Percentiles rank a stretch among this genome's conserved stretches.
These are phyloP conservation scores for Sisor rabdophorus DNA, from an alignment of 2,113 vertebrate species.

Conservation along the genomic window DNA sequence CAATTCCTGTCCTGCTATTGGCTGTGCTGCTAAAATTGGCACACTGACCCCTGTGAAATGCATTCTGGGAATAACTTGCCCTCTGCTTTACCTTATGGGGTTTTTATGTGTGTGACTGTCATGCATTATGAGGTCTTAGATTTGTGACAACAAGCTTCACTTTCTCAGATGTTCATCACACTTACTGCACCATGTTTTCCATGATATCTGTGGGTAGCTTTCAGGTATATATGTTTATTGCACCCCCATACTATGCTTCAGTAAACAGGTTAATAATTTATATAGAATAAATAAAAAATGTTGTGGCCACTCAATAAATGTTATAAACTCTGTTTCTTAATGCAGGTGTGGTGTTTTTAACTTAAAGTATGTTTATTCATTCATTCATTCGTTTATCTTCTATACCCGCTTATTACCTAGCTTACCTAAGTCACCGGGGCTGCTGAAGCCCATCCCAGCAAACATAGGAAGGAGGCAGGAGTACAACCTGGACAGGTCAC, in stretches of 20 bases:
- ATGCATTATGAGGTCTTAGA: constrained; percentile 32
- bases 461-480: no score
- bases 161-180: constrained; percentile 17
- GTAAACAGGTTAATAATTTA: no score
- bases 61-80: constrained; percentile 70
- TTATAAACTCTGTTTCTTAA: no score
- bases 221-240: background rate
- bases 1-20: constrained; percentile 55
- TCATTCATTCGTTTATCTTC: no score
- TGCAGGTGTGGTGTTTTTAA: no score
- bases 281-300: no score
- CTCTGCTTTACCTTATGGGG: constrained; percentile 67
- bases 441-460: no score
- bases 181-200: background rate
- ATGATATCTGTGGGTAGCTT: background rate
- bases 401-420: no score
- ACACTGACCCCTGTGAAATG: constrained; percentile 69
- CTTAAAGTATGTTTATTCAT: no score
- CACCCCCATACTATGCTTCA: background rate
- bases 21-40: constrained; percentile 68
- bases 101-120: constrained; percentile 26
- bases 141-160: constrained; percentile 36
- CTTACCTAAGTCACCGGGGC: no score
- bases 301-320: no score
- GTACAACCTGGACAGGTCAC: no score